Conservation (phyloP, 2,113 vertebrate species). For the Tragelaphus imberbis region DNA sequence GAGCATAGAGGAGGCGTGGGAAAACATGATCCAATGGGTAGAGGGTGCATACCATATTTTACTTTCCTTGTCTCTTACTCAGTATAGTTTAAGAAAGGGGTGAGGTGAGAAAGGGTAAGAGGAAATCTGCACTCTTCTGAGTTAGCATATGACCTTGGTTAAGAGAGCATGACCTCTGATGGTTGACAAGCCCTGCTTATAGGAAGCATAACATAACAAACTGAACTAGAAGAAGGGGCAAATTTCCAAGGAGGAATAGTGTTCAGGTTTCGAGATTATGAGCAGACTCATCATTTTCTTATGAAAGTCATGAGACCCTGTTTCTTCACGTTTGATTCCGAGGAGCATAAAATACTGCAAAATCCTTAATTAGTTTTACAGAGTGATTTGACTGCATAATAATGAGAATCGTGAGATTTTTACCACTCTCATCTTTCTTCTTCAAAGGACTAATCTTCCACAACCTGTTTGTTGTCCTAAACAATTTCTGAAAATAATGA, state of each 20-base stretch:
- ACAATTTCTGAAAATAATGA: conserved; percentile 41
- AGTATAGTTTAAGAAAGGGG: background rate
- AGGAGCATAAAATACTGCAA: conserved; percentile 25
- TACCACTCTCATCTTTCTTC: conserved; percentile 30
- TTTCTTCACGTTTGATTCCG: conserved; percentile 27
- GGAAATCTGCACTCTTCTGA: background rate
- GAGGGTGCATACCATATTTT: background rate
- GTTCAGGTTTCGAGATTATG: background rate
- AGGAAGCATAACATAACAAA: background rate
- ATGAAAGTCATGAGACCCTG: background rate
- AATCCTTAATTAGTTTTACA: conserved; percentile 59
- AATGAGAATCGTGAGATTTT: conserved; percentile 55
- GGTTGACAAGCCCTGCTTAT: background rate
- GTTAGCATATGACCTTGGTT: background rate
- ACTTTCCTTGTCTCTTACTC: background rate
- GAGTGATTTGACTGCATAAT: conserved; percentile 43
- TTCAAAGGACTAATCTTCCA: conserved; percentile 45
- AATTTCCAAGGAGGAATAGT: background rate
- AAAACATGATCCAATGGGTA: background rate
- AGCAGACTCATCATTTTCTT: background rate
- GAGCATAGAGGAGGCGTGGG: background rate
- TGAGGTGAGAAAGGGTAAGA: background rate
- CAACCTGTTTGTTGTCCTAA: background rate
- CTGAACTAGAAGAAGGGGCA: background rate
- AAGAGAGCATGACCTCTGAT: background rate